Evolutionary conservation across 1,140 invertebrate species (phyloP), one percentile per base, ranked within the genome.

Genomic region (Ganaspis sp.): DNA sequence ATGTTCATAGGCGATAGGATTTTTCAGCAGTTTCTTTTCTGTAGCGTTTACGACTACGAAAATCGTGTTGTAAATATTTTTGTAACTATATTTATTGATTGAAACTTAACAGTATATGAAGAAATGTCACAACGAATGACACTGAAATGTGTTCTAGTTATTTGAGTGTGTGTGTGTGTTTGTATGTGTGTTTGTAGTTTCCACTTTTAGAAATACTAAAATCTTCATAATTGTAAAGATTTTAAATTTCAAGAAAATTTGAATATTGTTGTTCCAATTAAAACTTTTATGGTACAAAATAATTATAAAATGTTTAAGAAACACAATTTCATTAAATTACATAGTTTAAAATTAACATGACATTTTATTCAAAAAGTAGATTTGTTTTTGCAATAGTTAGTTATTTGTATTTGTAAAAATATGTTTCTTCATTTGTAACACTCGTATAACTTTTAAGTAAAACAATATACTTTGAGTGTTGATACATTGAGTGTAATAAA

Each of bases 41-140:
- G 21, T n/a, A 64, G 58, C 58, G 58, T 64, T 64, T 64, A 34
- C 58, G 12, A 49, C 45, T 17, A 64, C 58, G 58, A 64, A 29
- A 26, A 29, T 64, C 58, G 58, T 64, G 58, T 64, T 64, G 58
- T 64, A 64, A 64, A 64, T 64, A 64, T 64, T n/a, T 45, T 45
- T 45, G 21, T 64, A 64, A 26, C 26, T 64, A 64, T 64, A 64
- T 64, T 64, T 64, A 64, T 64, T 64, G 58, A 64, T 64, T 64
- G 15, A 29, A 29, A 64, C 23, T 64, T 64, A 64, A 29, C 58
- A 29, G 26, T 64, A n/a, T n/a, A 64, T 29, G 23, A 64, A 64
- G 26, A 26, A 64, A 29, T 64, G 23, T 64, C 58, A 26, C 58
- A 64, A 64, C 58, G 58, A 64, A 34, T 64, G 58, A 15, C n/a